These are phyloP conservation scores for Orycteropus afer DNA, from an alignment of 2,113 vertebrate genomes.

Conservation along the genomic window DNA sequence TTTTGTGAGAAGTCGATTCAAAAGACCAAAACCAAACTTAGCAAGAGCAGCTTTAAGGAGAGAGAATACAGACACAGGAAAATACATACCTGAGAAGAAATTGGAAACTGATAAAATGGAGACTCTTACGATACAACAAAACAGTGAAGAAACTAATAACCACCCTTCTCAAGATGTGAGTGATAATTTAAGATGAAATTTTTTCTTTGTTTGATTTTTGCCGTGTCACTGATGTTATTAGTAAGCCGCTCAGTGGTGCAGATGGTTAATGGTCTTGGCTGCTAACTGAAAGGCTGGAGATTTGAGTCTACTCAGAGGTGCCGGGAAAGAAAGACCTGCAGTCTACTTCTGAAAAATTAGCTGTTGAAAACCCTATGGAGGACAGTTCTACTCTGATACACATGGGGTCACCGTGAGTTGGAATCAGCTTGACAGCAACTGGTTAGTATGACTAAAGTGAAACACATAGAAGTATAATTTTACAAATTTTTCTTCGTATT, in stretches of 20 bases:
- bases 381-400: neutral
- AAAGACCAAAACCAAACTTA: slow-evolving; percentile 86
- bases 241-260: neutral
- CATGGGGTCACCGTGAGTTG: neutral
- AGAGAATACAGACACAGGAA: slow-evolving; percentile 57
- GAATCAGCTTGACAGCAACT: neutral
- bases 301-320: neutral
- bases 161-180: slow-evolving; percentile 63
- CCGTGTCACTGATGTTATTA: neutral
- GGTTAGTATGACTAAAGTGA: neutral
- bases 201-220: neutral
- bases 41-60: slow-evolving; percentile 80
- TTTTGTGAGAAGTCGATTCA: slow-evolving; percentile 82
- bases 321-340: neutral
- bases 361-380: neutral
- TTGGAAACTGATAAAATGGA: slow-evolving; percentile 24
- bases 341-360: neutral
- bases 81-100: slow-evolving; percentile 52
- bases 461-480: neutral
- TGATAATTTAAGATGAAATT: neutral
- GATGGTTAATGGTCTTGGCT: neutral
- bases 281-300: neutral
- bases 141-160: neutral
- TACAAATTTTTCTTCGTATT: neutral
- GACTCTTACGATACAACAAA: neutral